Conservation (phyloP, 1,140 invertebrate species). For the Ptiloglossa arizonensis region DNA sequence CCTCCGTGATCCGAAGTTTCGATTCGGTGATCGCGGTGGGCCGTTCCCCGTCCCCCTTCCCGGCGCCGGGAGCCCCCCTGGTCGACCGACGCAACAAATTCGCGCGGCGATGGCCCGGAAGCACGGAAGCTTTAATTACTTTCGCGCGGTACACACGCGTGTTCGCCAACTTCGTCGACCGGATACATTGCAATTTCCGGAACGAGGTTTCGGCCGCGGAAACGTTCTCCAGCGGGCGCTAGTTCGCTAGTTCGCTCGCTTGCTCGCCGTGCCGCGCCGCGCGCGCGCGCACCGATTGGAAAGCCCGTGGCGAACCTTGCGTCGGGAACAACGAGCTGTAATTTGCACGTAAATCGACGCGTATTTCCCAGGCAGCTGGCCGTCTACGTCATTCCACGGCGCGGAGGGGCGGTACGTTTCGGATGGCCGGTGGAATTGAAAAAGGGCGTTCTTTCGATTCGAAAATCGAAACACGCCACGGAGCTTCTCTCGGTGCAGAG, state of each 20-base stretch:
- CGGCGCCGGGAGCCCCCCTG: too few species aligned
- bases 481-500: too few species aligned
- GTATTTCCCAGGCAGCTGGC: constrained; percentile 26
- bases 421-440: constrained; percentile 12
- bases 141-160: constrained; percentile 6
- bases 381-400: not conserved
- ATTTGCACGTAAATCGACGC: constrained; percentile 57
- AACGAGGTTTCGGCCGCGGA: constrained; percentile 47
- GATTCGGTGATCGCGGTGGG: not conserved
- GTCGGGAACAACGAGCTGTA: constrained; percentile 29
- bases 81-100: constrained; percentile 34
- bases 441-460: not conserved
- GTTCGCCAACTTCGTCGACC: not conserved
- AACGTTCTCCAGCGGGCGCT: constrained; percentile 32
- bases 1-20: not conserved
- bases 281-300: constrained; percentile 43
- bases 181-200: constrained; percentile 52
- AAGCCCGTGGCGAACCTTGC: constrained; percentile 9
- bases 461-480: not conserved
- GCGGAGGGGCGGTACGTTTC: too few species aligned
- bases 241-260: too few species aligned
- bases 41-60: too few species aligned
- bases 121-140: constrained; percentile 53
- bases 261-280: too few species aligned
- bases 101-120: constrained; percentile 28